A percentile compares a stretch with the other conserved stretches of the same genome.
Conservation (phyloP, 2,888 invertebrate genomes). For the Drosophila kanekoi region DNA sequence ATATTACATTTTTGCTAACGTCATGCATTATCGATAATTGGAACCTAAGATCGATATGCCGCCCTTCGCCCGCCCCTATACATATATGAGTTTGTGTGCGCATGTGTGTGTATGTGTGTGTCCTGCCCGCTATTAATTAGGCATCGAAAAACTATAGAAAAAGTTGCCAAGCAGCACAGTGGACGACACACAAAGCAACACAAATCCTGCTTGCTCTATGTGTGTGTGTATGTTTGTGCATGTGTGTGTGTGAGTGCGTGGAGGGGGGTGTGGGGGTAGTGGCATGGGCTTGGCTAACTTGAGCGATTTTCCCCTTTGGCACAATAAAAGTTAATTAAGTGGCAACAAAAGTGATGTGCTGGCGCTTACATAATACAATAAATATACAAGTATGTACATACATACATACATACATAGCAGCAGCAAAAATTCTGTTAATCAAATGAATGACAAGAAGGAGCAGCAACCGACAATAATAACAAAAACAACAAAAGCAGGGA, state of each 20-base stretch:
- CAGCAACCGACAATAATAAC: constrained; percentile 10
- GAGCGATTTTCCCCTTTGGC: constrained; percentile 4
- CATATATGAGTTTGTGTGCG: neutral
- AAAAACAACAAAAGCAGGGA: constrained; percentile 4
- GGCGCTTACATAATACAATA: constrained; percentile 54
- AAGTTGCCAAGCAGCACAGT: constrained; percentile 43
- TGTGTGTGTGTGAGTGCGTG: neutral
- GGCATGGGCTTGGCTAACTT: too few relatives aligned
- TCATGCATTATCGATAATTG: constrained; percentile 70
- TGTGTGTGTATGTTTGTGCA: neutral
- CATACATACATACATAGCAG: neutral
- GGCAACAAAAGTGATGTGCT: constrained; percentile 46
- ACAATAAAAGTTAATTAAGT: constrained; percentile 64
- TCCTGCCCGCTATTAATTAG: constrained; percentile 45
- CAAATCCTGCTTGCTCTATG: constrained; percentile 1
- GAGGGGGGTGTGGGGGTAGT: neutral
- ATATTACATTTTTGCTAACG: constrained; percentile 47
- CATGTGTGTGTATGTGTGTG: constrained; percentile 8
- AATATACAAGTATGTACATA: constrained; percentile 17
- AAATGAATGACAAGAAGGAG: constrained; percentile 35
- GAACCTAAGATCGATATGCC: constrained; percentile 62
- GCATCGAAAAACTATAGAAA: constrained; percentile 42
- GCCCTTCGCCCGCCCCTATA: neutral
- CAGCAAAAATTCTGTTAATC: constrained; percentile 36
- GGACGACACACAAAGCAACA: constrained; percentile 31